Conservation (phyloP, 2,888 invertebrate genomes). For the Oscheius sp. region DNA sequence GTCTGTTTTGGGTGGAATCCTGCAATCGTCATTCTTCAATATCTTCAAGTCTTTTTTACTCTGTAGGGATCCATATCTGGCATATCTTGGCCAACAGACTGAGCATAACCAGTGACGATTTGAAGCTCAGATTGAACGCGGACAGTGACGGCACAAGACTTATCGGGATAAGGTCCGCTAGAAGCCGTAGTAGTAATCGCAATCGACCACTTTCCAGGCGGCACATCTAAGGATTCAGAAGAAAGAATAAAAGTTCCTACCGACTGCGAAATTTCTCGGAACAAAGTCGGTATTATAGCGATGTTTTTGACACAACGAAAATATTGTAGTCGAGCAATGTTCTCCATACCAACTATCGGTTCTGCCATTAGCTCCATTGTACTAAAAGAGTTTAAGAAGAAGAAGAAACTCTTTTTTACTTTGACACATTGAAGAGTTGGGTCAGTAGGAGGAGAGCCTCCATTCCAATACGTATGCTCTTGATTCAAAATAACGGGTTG, state of each 20-base stretch:
- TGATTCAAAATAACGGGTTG: constrained; percentile 28
- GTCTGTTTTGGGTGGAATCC: constrained; percentile 39
- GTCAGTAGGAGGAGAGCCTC: constrained; percentile 35
- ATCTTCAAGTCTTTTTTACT: constrained; percentile 32
- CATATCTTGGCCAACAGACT: constrained; percentile 36
- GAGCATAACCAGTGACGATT: constrained; percentile 50
- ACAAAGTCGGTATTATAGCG: constrained; percentile 41
- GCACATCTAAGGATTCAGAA: constrained; percentile 40
- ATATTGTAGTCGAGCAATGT: constrained; percentile 37
- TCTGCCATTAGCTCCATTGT: constrained; percentile 29
- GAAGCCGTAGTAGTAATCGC: constrained; percentile 28
- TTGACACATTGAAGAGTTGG: constrained; percentile 43
- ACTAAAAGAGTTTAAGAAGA: too few species aligned
- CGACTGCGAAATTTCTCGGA: constrained; percentile 36
- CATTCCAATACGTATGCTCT: constrained; percentile 35
- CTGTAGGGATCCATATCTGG: constrained; percentile 45
- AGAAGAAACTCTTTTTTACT: too few species aligned
- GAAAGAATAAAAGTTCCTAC: constrained; percentile 25
- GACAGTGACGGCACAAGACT: constrained; percentile 34
- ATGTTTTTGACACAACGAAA: constrained; percentile 57
- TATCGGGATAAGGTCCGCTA: background rate
- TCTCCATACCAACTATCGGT: constrained; percentile 31
- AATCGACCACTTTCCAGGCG: constrained; percentile 52
- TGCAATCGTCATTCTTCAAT: constrained; percentile 35
- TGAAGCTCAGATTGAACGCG: constrained; percentile 57